Evolutionary conservation across 2,888 invertebrate genomes (phyloP), one percentile per base, ranked within the genome.

Genomic region (Perdita meconis): DNA sequence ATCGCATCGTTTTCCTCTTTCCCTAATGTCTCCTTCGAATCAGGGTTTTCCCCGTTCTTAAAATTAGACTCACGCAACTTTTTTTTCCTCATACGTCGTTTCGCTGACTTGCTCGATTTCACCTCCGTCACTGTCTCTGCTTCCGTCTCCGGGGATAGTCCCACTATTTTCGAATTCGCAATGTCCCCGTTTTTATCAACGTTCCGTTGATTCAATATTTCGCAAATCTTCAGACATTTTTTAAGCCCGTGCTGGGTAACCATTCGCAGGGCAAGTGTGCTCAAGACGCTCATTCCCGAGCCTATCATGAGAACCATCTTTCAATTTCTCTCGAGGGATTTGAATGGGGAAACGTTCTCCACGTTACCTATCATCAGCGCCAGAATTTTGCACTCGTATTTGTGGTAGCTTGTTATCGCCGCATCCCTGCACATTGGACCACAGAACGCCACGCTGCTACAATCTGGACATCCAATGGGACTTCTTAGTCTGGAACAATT

Each of bases 271-370:
- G 97, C 96, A 53, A 97, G 94, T 87, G 95, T 95, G 80, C 96
- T 96, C 2, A 97, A 93, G 59, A 97, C 94, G 65, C 97, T 97
- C 96, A 97, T 97, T 0, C 97, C 96, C 0, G 96, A 96, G 5
- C 95, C 95, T 95, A 26, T 0, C 10, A 12, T 38, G 26, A 2
- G 8, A 16, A 24, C 12, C 0, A n/a, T 42, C 16, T 42, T 16
- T 44, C 44, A 1, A 2, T 44, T 44, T 44, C 44, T 44, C 47
- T 47, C 22, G 19, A 47, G 19, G 47, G 19, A 8, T 16, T 10
- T 44, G 16, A 10, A 22, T 10, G 19, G 10, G 19, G 47, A 5
- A 22, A 5, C 6, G 0, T 5, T 34, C 10, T 30, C 57, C 16
- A 1, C 4, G 60, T 90, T 91, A 93, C 97, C 97, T 80, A 96